Evolutionary conservation across 2,888 invertebrate genomes (phyloP).

Genomic region (Drosophila emarginata): DNA sequence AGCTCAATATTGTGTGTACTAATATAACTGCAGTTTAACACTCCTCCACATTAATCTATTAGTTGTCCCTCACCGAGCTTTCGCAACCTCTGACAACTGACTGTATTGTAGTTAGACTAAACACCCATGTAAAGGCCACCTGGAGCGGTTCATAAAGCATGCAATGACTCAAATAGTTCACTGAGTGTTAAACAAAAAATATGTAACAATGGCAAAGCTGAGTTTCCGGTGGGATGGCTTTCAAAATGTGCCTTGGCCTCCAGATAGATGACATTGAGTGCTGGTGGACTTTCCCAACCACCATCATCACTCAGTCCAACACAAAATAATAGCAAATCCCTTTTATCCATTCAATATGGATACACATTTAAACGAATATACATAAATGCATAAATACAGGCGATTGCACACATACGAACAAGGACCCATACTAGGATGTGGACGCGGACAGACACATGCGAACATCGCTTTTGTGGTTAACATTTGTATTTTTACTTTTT

Average conservation of each 20-base stretch:
- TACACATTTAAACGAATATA: conserved; percentile 37
- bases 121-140: conserved; percentile 2
- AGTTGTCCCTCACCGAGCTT: not conserved
- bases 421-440: not conserved
- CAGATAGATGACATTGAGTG: conserved; percentile 20
- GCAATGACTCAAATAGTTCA: conserved; percentile 25
- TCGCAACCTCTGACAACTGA: not conserved
- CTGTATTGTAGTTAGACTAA: not conserved
- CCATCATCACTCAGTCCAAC: conserved; percentile 37
- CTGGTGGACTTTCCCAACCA: not conserved
- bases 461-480: conserved; percentile 59
- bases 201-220: conserved; percentile 56
- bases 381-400: conserved; percentile 47
- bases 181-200: conserved; percentile 39
- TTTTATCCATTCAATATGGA: conserved; percentile 71
- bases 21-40: not conserved
- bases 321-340: conserved; percentile 64
- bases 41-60: not conserved
- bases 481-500: conserved; percentile 60
- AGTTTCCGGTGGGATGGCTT: conserved; percentile 59
- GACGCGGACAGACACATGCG: conserved; percentile 24
- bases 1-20: too few relatives aligned
- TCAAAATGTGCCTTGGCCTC: conserved; percentile 13
- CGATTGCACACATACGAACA: conserved; percentile 37
- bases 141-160: conserved; percentile 34